A percentile compares a stretch with the other conserved stretches of the same genome.
phyloP scores from a whole-genome alignment of 2,797 vertebrate genomes.

The Rhinoraja longicauda region DNA sequence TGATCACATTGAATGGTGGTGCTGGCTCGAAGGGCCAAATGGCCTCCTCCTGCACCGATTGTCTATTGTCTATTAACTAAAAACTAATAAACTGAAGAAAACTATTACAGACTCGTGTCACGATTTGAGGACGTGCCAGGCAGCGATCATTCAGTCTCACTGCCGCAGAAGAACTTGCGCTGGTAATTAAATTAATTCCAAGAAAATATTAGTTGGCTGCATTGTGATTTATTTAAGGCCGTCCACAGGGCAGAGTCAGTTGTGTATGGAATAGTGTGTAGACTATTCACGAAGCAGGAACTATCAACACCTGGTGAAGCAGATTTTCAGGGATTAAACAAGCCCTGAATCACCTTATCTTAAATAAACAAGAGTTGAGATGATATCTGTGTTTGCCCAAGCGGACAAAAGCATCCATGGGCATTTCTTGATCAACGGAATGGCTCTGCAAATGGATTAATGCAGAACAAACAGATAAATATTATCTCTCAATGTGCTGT shows the following conservation, averaged over 20 bases:
- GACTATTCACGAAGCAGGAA: neutral
- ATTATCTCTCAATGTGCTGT: neutral
- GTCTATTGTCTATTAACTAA: too few species aligned
- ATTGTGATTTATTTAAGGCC: neutral
- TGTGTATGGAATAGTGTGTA: neutral
- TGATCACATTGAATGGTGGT: too few species aligned
- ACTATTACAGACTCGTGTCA: too few species aligned
- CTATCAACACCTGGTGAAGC: neutral
- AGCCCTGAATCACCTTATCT: neutral
- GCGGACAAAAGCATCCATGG: neutral
- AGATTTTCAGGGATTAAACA: neutral
- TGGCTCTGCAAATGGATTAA: neutral
- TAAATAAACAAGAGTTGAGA: neutral
- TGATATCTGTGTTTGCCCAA: neutral
- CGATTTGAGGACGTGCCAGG: neutral
- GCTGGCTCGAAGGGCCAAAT: too few species aligned
- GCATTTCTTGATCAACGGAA: neutral
- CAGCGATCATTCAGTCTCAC: neutral
- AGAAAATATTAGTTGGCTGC: neutral
- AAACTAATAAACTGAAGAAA: too few species aligned
- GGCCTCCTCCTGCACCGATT: too few species aligned
- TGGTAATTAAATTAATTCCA: neutral
- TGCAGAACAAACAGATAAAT: neutral
- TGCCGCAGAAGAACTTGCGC: neutral
- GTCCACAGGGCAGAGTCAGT: neutral